phyloP scores from a whole-genome alignment of 2,113 vertebrate genomes.

The Brachyhypopomus gauderio region DNA sequence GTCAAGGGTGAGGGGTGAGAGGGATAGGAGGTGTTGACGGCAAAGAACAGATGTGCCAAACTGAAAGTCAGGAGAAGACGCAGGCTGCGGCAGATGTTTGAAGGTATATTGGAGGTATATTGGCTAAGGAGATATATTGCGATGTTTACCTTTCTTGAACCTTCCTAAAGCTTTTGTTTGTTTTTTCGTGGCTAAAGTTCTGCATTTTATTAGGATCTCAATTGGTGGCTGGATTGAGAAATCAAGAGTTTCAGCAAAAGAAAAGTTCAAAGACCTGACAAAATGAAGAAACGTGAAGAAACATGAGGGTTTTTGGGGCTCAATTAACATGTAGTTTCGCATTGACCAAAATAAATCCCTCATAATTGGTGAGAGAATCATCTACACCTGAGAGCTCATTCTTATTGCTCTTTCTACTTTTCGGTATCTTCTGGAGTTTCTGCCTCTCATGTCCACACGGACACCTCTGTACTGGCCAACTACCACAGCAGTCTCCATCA shows the following conservation, averaged over 20 bases:
- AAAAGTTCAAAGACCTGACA: not conserved
- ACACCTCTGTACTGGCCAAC: not conserved
- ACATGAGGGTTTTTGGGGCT: not conserved
- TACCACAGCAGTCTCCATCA: no score
- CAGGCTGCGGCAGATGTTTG: conserved; percentile 20
- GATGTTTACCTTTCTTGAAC: no score
- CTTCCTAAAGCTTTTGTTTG: no score
- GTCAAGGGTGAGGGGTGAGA: conserved; percentile 59
- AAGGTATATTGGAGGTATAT: no score
- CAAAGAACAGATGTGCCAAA: conserved; percentile 65
- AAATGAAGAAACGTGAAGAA: not conserved
- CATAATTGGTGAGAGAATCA: no score
- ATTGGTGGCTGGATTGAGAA: not conserved
- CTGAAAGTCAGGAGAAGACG: conserved; percentile 59
- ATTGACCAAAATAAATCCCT: no score
- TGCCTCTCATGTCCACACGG: no score
- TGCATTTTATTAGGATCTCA: not conserved
- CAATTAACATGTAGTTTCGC: not conserved
- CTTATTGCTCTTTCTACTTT: not conserved
- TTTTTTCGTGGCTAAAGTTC: not conserved
- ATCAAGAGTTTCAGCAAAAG: not conserved
- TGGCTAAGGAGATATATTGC: no score
- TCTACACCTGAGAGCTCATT: conserved; percentile 18
- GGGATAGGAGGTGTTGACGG: conserved; percentile 58
- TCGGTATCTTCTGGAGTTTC: not conserved